phyloP scores from a whole-genome alignment of 2,888 invertebrate species.

The Oligia latruncula region DNA sequence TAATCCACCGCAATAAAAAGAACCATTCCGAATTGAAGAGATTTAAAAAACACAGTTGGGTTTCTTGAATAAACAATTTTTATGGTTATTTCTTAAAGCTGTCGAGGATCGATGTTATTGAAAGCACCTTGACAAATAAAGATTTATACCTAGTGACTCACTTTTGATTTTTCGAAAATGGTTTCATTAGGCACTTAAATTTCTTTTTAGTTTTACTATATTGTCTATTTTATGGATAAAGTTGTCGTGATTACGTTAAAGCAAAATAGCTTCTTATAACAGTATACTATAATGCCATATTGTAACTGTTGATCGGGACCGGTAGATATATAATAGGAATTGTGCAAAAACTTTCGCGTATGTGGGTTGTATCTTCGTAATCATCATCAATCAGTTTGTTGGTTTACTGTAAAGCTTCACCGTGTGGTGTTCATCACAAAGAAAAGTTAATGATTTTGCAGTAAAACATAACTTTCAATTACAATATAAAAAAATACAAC shows the following conservation, averaged over 20 bases:
- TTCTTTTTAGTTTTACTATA: neutral
- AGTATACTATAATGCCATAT: constrained; percentile 51
- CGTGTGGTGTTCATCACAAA: neutral
- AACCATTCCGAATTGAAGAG: constrained; percentile 67
- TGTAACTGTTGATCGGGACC: constrained; percentile 70
- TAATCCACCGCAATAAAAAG: constrained; percentile 73
- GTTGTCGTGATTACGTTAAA: constrained; percentile 49
- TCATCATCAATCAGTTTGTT: constrained; percentile 69
- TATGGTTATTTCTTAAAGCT: constrained; percentile 58
- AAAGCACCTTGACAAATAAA: constrained; percentile 47
- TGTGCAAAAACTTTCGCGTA: constrained; percentile 73
- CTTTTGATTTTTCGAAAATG: constrained; percentile 1
- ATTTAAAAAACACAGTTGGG: constrained; percentile 61
- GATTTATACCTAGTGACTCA: constrained; percentile 7
- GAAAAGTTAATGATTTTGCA: constrained; percentile 2
- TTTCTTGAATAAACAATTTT: constrained; percentile 65
- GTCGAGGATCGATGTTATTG: constrained; percentile 36
- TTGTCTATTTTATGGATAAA: neutral
- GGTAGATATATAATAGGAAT: constrained; percentile 65
- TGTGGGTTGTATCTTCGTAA: constrained; percentile 61
- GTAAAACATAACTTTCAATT: neutral
- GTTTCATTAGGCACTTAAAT: neutral
- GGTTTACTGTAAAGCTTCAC: constrained; percentile 31
- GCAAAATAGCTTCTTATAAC: constrained; percentile 59
- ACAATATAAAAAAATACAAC: constrained; percentile 7